Percentiles rank a stretch among this genome's conserved stretches.
phyloP scores from a whole-genome alignment of 1,140 invertebrate species.

The Panagrolaimus sp. region DNA sequence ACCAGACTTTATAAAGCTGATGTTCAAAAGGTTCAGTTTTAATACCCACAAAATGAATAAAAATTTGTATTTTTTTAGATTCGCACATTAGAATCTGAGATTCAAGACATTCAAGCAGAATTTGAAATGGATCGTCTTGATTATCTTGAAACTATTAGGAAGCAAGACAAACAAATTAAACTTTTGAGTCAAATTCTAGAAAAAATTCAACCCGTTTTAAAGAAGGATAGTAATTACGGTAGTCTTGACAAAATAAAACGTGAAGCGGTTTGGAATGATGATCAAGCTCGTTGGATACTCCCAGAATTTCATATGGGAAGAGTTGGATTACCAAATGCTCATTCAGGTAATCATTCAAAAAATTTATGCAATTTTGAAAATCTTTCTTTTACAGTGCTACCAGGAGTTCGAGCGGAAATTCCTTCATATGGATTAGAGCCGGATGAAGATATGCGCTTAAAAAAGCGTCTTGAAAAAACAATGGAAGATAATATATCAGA shows the following conservation, averaged over 20 bases:
- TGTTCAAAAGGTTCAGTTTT: constrained; percentile 15
- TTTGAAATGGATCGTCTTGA: constrained; percentile 77
- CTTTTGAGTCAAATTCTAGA: constrained; percentile 69
- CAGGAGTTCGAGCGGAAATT: neutral
- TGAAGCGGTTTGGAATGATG: constrained; percentile 73
- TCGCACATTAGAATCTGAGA: constrained; percentile 68
- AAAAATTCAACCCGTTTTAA: constrained; percentile 68
- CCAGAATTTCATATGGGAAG: constrained; percentile 67
- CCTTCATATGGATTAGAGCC: neutral
- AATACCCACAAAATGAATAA: no score
- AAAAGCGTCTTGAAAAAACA: constrained; percentile 2
- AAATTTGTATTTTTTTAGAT: no score
- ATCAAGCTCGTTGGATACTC: constrained; percentile 69
- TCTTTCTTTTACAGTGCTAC: neutral
- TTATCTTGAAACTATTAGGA: constrained; percentile 75
- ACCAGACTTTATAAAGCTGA: constrained; percentile 66
- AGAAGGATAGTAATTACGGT: constrained; percentile 65
- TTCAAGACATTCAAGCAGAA: constrained; percentile 73
- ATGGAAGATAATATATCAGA: constrained; percentile 1
- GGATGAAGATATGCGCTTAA: neutral
- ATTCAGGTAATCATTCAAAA: neutral
- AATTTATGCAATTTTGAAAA: neutral
- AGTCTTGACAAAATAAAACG: constrained; percentile 68
- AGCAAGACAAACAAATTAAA: constrained; percentile 70
- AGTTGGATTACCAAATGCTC: constrained; percentile 63